phyloP scores from a whole-genome alignment of 2,797 vertebrate species.

The Furcifer pardalis region DNA sequence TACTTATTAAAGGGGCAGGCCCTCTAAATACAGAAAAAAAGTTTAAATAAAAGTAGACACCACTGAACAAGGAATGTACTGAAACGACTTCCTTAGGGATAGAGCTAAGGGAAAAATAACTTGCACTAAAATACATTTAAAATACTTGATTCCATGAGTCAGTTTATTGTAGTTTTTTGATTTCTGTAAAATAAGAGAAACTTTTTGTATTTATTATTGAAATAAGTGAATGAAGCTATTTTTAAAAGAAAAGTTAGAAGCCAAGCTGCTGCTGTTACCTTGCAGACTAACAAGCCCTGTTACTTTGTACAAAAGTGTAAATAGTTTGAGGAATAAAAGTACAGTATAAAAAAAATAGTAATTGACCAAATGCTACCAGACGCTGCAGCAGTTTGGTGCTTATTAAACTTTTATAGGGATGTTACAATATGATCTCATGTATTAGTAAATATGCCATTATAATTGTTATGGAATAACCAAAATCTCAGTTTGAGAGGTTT shows the following conservation, averaged over 20 bases:
- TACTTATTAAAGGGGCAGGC: constrained; percentile 95
- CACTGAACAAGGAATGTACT: constrained; percentile 99
- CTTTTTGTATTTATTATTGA: constrained; percentile 99
- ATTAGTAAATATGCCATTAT: constrained; percentile 54
- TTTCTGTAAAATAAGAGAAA: constrained; percentile 98
- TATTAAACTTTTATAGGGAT: constrained; percentile 86
- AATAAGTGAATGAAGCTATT: constrained; percentile 99
- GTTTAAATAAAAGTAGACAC: constrained; percentile 92
- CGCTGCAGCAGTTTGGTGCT: constrained; percentile 93
- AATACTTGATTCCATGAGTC: constrained; percentile 99
- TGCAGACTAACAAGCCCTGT: constrained; percentile 96
- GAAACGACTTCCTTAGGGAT: constrained; percentile 94
- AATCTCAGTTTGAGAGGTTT: constrained; percentile 68
- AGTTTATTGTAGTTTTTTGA: constrained; percentile 99
- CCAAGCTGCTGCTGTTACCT: constrained; percentile 95
- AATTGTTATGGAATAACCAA: constrained; percentile 71
- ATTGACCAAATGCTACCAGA: constrained; percentile 99
- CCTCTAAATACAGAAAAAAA: constrained; percentile 85
- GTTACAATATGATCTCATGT: constrained; percentile 87
- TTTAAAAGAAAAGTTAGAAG: constrained; percentile 93
- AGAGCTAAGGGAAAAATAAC: constrained; percentile 98
- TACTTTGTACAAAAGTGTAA: constrained; percentile 99
- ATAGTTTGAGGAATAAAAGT: constrained; percentile 90
- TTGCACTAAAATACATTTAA: constrained; percentile 99
- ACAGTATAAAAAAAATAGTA: constrained; percentile 94